These are phyloP conservation scores for Fulica atra DNA, from an alignment of 2,113 vertebrate species.

Conservation along the genomic window DNA sequence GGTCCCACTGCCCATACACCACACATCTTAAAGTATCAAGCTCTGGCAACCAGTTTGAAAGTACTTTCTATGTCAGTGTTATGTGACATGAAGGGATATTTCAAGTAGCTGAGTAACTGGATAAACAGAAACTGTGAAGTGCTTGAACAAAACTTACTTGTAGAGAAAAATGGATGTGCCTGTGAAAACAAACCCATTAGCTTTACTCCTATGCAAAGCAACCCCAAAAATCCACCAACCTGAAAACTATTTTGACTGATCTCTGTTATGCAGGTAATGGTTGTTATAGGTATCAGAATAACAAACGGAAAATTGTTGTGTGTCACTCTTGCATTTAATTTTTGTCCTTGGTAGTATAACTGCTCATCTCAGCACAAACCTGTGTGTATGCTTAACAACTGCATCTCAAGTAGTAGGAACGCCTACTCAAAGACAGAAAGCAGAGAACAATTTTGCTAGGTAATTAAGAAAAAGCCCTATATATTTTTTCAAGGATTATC, in stretches of 20 bases:
- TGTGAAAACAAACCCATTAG: neutral
- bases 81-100: neutral
- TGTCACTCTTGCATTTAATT: neutral
- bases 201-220: neutral
- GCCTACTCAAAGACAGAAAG: neutral
- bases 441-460: neutral
- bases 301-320: neutral
- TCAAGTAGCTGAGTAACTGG: neutral
- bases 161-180: neutral
- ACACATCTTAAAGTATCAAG: neutral
- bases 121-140: neutral
- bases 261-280: neutral
- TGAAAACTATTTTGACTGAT: neutral
- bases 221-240: neutral
- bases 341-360: neutral
- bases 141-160: neutral
- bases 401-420: neutral
- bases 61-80: neutral
- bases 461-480: neutral
- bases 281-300: neutral
- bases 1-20: neutral
- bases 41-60: neutral
- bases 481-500: neutral
- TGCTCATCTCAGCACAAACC: neutral
- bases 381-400: neutral